Base-by-base conservation (phyloP, 1,140 invertebrate genomes). In the Diabrotica undecimpunctata region DNA sequence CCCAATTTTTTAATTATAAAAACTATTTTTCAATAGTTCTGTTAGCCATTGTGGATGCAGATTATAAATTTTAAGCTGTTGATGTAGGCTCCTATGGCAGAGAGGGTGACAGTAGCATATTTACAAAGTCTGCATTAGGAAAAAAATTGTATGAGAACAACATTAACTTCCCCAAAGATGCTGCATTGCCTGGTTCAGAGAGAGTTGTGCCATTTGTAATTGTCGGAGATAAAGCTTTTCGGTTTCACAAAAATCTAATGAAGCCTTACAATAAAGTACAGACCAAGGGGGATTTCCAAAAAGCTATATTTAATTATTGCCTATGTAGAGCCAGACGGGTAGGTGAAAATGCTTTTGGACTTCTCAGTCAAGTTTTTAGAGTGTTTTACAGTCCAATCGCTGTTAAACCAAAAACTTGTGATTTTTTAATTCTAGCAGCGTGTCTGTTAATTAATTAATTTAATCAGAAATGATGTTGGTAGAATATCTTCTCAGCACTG, bases 1-100 rank as follows among this genome's bases (percentile, higher is more conserved):
- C 73, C 6, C 50, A 68, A 7, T 82, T 68, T 70, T 80, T 72
- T 59, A 82, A 83, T 66, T 81, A 82, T 54, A 83, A 83, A 69
- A 51, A 72, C 4, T 76, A 72, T 55, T 81, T 78, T 66, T 77
- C 74, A n/a, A 67, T 83, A 41, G 78, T 83, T 53, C 68, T 83
- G 14, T 69, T 80, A 59, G 83, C 75, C 7, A 53, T 83, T 7
- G 79, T 78, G 10, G 81, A 84, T 73, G 75, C 75, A 5, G 69
- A 81, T 60, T 83, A 78, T 67, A 75, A 76, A 65, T 83, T 82
- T 70, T 74, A 76, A 46, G 67, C 65, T 55, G 71, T 83, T 51
- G 78, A 84, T 67, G 75, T 84, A 13, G 80, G 80, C 53, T 69
- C 73, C 2, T 78, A 78, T 67, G 79, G 79, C 3, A 76, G 69